Evolutionary conservation across 92 coral and sea anemone genomes (phyloP), one percentile per base, ranked within the genome.

Genomic region (Epizoanthus rinbou): DNA sequence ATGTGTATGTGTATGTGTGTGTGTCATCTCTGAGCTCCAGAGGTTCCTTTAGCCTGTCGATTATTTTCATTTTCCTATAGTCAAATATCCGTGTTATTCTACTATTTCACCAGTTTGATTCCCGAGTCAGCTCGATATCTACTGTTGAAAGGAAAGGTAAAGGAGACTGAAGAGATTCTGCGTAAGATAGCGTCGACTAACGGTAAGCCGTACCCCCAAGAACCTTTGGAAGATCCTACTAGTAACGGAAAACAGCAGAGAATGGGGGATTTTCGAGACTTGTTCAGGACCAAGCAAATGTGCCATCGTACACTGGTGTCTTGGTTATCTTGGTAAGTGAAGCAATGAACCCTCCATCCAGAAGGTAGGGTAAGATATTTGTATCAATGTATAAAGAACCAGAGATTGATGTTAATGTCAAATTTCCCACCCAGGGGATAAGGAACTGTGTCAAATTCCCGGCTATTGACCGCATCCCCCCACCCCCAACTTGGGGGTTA

Each of bases 91-190:
- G 7, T 78, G 28, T 18, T 53, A 17, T 2, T 52, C 3, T 14
- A 41, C 22, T 0, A 25, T 64, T 33, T 57, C 35, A 64, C 19
- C 53, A 85, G 94, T 91, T 84, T 90, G 64, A 86, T 88, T 56
- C 94, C 94, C 17, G 94, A 90, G 86, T 90, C 93, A 25, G 57
- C 88, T 15, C 84, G 94, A 9, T 90, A 90, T 68, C 64, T 90
- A 37, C 31, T 90, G 17, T 69, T 90, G 59, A 90, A 90, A 75
- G 94, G 94, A 59, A 90, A 87, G 65, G 28, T 73, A 10, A 75
- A 64, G 25, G 91, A 90, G 85, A 83, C 89, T 5, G 90, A 90
- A 68, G 21, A 45, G 25, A 72, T 90, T 17, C 54, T 90, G 45
- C 94, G 94, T 23, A 82, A 80, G 3, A 85, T 90, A 54, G 94